A percentile compares a stretch with the other conserved stretches of the same genome.
Conservation (phyloP, 2,113 vertebrate genomes). For the Sitta europaea region DNA sequence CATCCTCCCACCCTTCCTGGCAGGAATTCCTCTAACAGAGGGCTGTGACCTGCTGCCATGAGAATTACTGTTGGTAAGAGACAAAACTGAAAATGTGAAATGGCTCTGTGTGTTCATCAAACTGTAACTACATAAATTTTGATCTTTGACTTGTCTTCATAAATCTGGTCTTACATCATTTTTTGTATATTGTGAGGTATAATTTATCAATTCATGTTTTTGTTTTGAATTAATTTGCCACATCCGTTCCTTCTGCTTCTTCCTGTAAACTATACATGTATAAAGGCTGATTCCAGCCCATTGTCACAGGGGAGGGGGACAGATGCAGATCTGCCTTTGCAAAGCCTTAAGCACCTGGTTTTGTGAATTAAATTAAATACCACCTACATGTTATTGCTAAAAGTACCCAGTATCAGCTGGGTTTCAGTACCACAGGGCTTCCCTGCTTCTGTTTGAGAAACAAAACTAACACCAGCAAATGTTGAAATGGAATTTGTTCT, state of each 20-base stretch:
- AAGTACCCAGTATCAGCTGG: not conserved
- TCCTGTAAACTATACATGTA: not conserved
- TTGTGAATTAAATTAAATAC: not conserved
- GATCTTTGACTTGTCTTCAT: not conserved
- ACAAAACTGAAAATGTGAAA: not conserved
- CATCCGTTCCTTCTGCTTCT: not conserved
- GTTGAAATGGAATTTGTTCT: not conserved
- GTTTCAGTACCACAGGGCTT: not conserved
- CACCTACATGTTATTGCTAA: not conserved
- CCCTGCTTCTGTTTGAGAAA: not conserved
- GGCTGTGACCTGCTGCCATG: not conserved
- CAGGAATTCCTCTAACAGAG: not conserved
- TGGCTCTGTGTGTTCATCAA: not conserved
- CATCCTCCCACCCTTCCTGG: not conserved
- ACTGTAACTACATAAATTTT: not conserved
- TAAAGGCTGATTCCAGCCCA: not conserved
- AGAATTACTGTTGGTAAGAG: not conserved
- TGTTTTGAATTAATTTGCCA: not conserved
- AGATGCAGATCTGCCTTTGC: not conserved
- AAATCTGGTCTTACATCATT: not conserved
- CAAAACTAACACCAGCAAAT: not conserved
- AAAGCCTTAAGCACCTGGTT: not conserved
- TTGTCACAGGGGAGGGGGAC: not conserved
- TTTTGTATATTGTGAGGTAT: not conserved
- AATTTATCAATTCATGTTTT: not conserved